Conservation (phyloP, 2,888 invertebrate species). For the Reticulitermes lucifugus region DNA sequence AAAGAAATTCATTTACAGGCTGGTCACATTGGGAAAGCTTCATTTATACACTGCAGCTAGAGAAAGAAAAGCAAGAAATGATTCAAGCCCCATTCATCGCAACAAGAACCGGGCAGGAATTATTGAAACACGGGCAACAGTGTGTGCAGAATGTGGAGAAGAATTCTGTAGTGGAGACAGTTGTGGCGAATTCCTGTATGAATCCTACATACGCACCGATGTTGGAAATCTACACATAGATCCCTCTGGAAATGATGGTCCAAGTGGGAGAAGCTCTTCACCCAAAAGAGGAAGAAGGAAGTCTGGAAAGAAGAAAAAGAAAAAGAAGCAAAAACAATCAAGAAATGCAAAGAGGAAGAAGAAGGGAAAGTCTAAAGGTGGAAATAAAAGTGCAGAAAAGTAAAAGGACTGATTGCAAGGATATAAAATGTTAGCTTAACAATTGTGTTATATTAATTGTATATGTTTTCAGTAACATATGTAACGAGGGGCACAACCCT, state of each 20-base stretch:
- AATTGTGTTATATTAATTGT: too few species aligned
- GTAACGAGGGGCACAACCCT: too few species aligned
- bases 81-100: conserved; percentile 75
- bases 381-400: conserved; percentile 24
- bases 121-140: conserved; percentile 79
- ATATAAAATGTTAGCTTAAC: not conserved
- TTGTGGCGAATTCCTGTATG: conserved; percentile 70
- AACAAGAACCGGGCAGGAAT: conserved; percentile 88
- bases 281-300: conserved; percentile 61
- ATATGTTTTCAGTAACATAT: too few species aligned
- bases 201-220: conserved; percentile 66
- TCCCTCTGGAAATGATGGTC: conserved; percentile 55
- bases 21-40: conserved; percentile 85
- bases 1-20: conserved; percentile 62
- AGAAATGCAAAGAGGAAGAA: conserved; percentile 59
- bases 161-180: conserved; percentile 80
- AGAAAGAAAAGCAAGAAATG: conserved; percentile 75
- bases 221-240: conserved; percentile 52
- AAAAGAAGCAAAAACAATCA: conserved; percentile 64
- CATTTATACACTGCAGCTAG: conserved; percentile 77
- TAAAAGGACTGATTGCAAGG: not conserved
- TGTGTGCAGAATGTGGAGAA: conserved; percentile 85
- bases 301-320: conserved; percentile 60
- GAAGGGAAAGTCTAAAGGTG: conserved; percentile 41
- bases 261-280: conserved; percentile 57